Conservation (phyloP, 2,888 invertebrate genomes). For the Drosophila borborema region DNA sequence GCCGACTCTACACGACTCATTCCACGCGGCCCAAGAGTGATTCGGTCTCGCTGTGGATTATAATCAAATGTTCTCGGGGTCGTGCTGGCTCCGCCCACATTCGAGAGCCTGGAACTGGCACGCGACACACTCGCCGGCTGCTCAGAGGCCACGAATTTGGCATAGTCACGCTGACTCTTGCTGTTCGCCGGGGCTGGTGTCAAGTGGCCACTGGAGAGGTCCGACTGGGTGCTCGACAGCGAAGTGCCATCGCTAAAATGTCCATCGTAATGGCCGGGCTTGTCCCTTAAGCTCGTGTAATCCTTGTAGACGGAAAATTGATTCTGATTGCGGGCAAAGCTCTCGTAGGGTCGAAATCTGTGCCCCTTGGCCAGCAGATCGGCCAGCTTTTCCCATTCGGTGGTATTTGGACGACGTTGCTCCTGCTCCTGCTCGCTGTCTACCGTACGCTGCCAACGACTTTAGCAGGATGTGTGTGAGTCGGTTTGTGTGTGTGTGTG, state of each 20-base stretch:
- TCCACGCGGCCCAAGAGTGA: slow-evolving; percentile 45
- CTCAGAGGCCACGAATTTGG: slow-evolving; percentile 68
- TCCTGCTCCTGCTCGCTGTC: slow-evolving; percentile 19
- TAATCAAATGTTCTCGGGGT: slow-evolving; percentile 69
- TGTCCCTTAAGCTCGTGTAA: slow-evolving; percentile 65
- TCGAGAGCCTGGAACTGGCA: slow-evolving; percentile 67
- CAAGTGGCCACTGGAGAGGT: slow-evolving; percentile 69
- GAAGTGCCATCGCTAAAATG: slow-evolving; percentile 70
- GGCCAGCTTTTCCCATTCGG: slow-evolving; percentile 83
- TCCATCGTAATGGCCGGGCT: slow-evolving; percentile 66
- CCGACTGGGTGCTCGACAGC: slow-evolving; percentile 65
- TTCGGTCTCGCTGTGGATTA: slow-evolving; percentile 75
- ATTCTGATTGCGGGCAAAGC: slow-evolving; percentile 65
- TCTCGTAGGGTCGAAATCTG: slow-evolving; percentile 81
- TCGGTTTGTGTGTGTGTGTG: slow-evolving; percentile 11
- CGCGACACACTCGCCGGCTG: slow-evolving; percentile 67
- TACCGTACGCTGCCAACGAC: slow-evolving; percentile 20
- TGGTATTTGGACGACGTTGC: slow-evolving; percentile 71
- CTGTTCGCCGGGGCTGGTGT: slow-evolving; percentile 57
- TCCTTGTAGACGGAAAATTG: slow-evolving; percentile 72
- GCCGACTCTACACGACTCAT: slow-evolving; percentile 33
- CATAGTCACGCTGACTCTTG: slow-evolving; percentile 67
- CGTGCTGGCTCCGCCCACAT: slow-evolving; percentile 37
- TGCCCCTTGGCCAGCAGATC: slow-evolving; percentile 79
- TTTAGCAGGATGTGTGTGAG: slow-evolving; percentile 37